Evolutionary conservation across 2,888 invertebrate genomes (phyloP).

Genomic region (Pharmacophagus antenor): DNA sequence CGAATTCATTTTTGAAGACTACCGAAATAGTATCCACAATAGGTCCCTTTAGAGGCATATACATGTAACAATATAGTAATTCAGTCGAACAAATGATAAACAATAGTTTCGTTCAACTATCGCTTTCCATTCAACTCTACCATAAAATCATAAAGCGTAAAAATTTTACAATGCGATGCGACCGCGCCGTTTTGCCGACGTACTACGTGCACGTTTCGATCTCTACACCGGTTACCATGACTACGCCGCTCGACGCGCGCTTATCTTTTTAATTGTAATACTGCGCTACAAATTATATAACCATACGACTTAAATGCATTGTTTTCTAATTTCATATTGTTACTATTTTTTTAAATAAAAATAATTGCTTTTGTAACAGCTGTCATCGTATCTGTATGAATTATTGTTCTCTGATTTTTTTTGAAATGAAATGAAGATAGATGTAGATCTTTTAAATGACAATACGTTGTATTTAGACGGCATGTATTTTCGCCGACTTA

Average conservation of each 20-base stretch:
- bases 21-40: too few species aligned
- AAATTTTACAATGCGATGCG: slow-evolving; percentile 29
- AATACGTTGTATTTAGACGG: too few species aligned
- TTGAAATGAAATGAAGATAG: too few species aligned
- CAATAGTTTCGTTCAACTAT: slow-evolving; percentile 20
- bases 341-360: background rate
- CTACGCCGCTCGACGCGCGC: slow-evolving; percentile 37
- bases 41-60: background rate
- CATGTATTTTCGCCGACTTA: too few species aligned
- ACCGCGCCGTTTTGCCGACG: slow-evolving; percentile 20
- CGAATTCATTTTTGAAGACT: too few species aligned
- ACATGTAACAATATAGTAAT: background rate
- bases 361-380: background rate
- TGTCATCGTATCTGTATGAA: background rate
- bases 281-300: slow-evolving; percentile 17
- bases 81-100: slow-evolving; percentile 7
- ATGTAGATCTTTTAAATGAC: too few species aligned
- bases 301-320: background rate
- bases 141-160: slow-evolving; percentile 40
- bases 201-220: slow-evolving; percentile 46
- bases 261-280: slow-evolving; percentile 32
- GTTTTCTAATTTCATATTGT: background rate
- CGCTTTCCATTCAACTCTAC: slow-evolving; percentile 41
- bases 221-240: slow-evolving; percentile 57
- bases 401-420: background rate